phyloP scores from a whole-genome alignment of 2,888 invertebrate species.

The Synergus umbraculus region DNA sequence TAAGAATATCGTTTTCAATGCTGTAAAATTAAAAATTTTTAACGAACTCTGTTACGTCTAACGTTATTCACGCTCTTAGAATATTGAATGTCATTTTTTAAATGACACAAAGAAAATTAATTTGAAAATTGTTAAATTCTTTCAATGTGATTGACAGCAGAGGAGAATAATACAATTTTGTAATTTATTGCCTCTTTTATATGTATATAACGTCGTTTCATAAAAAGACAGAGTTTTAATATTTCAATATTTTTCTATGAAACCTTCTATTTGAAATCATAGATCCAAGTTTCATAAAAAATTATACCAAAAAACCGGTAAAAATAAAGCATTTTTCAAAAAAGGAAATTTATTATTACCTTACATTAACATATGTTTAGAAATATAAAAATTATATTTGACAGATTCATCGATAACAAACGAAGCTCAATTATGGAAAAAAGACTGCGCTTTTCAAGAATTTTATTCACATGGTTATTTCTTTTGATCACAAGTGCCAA shows the following conservation, averaged over 20 bases:
- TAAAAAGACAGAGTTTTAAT: background rate
- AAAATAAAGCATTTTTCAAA: background rate
- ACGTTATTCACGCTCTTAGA: background rate
- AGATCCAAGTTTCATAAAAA: background rate
- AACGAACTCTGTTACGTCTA: background rate
- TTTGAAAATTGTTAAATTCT: conserved; percentile 2
- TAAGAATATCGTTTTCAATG: background rate
- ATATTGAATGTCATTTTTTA: background rate
- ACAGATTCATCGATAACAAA: background rate
- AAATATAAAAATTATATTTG: background rate
- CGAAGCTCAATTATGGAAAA: conserved; percentile 19
- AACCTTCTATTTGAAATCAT: background rate
- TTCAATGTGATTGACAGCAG: background rate
- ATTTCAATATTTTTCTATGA: background rate
- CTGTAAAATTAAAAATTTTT: background rate
- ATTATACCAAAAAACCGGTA: too few species aligned
- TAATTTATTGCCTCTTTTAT: conserved; percentile 18
- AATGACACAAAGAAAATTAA: background rate
- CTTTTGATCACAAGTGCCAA: conserved; percentile 18
- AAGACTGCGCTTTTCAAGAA: background rate
- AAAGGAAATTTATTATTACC: conserved; percentile 7
- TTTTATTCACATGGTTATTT: conserved; percentile 11
- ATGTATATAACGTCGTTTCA: background rate
- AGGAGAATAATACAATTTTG: background rate
- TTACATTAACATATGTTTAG: background rate